These are phyloP conservation scores for Pandemis corylana DNA, from an alignment of 2,888 invertebrate species.

Conservation along the genomic window DNA sequence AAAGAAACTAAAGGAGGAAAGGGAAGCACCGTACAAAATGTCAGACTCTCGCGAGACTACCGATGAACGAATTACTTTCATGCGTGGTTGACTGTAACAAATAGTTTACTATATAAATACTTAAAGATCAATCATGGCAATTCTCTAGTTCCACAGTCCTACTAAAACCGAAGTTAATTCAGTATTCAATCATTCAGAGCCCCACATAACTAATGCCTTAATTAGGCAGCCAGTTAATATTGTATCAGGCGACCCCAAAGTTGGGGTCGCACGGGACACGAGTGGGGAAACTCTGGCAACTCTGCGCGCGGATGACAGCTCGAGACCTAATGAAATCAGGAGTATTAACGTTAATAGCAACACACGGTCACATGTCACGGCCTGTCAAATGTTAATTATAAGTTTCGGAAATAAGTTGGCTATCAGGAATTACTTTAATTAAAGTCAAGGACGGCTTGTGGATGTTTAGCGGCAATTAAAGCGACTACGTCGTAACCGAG, in stretches of 20 bases:
- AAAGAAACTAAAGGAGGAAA: no score
- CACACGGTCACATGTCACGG: conserved; percentile 1
- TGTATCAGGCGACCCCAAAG: conserved; percentile 27
- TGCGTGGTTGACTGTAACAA: not conserved
- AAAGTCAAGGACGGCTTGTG: not conserved
- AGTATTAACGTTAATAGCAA: conserved; percentile 20
- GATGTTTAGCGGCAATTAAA: no score
- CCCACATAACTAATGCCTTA: conserved; percentile 30
- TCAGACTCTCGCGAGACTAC: no score
- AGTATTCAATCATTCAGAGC: conserved; percentile 28
- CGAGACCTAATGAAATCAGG: conserved; percentile 30
- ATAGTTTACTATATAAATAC: not conserved
- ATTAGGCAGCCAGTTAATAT: conserved; percentile 23
- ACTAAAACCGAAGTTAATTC: conserved; percentile 13
- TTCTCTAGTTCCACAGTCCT: not conserved
- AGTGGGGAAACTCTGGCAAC: conserved; percentile 8
- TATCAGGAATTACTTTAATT: not conserved
- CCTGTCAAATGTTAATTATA: conserved; percentile 9
- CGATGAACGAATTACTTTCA: no score
- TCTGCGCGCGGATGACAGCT: conserved; percentile 22
- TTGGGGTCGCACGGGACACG: conserved; percentile 25
- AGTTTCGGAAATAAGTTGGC: conserved; percentile 1
- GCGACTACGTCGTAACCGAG: no score
- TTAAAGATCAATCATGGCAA: not conserved
- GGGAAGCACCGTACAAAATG: no score